These are phyloP conservation scores for Tetranychus cinnabarinus DNA, from an alignment of 1,140 invertebrate species.

Conservation along the genomic window DNA sequence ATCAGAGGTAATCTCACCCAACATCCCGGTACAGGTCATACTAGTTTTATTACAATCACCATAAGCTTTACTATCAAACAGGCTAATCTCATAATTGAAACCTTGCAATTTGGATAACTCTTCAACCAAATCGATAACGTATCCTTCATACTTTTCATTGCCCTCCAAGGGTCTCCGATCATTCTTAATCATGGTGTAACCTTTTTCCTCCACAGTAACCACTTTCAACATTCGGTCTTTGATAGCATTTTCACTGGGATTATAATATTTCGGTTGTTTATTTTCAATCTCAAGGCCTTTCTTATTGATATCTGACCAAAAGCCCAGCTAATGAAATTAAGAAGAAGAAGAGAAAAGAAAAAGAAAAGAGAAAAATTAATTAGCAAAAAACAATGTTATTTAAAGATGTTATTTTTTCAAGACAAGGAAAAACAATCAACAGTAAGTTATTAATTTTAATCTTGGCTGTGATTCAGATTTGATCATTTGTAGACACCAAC, in stretches of 20 bases:
- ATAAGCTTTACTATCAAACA: slow-evolving; percentile 47
- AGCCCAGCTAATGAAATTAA: background rate
- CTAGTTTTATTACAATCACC: slow-evolving; percentile 38
- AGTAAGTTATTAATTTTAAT: no score
- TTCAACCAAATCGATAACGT: slow-evolving; percentile 48
- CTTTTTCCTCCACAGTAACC: slow-evolving; percentile 1
- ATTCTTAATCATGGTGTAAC: slow-evolving; percentile 10
- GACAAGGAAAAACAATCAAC: no score
- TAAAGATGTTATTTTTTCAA: no score
- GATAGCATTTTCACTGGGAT: background rate
- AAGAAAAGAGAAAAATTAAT: no score
- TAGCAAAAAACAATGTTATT: no score
- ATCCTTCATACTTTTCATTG: slow-evolving; percentile 46
- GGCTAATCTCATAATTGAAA: slow-evolving; percentile 21
- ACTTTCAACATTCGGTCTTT: background rate
- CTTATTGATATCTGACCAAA: background rate
- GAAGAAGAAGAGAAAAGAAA: slow-evolving; percentile 21
- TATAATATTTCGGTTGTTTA: slow-evolving; percentile 46
- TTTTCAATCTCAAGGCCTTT: slow-evolving; percentile 67
- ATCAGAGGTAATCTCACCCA: slow-evolving; percentile 48
- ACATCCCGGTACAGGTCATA: slow-evolving; percentile 44
- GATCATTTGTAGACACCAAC: no score
- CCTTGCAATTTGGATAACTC: slow-evolving; percentile 26
- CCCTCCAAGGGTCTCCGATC: slow-evolving; percentile 29
- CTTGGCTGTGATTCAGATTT: no score